These are phyloP conservation scores for Cebidichthys violaceus DNA, from an alignment of 2,113 vertebrate genomes.

Conservation along the genomic window DNA sequence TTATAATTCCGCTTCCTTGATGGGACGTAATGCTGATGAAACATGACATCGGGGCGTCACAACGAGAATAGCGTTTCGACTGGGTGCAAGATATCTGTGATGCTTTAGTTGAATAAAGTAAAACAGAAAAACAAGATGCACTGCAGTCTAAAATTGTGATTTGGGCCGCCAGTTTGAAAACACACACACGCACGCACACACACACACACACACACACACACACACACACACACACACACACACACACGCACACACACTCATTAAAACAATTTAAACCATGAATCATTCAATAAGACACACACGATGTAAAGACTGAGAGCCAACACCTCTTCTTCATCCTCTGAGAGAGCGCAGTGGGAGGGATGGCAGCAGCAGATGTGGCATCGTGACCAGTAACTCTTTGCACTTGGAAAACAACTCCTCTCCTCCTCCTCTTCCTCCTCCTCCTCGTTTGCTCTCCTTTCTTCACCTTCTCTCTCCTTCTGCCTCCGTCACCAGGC, in stretches of 20 bases:
- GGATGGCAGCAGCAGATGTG: slow-evolving; percentile 54
- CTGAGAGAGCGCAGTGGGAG: slow-evolving; percentile 30
- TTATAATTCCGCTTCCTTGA: not conserved
- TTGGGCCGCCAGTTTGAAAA: not conserved
- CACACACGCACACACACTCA: slow-evolving; percentile 1
- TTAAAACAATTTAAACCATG: slow-evolving; percentile 3
- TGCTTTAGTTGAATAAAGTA: not conserved
- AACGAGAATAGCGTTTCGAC: not conserved
- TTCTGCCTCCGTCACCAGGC: slow-evolving; percentile 74
- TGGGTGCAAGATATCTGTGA: not conserved
- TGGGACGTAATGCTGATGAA: not conserved
- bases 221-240: slow-evolving; percentile 4
- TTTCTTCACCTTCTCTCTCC: slow-evolving; percentile 54
- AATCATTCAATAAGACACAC: slow-evolving; percentile 1
- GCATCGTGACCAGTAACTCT: slow-evolving; percentile 72
- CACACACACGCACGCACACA: slow-evolving; percentile 5
- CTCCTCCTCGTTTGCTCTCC: slow-evolving; percentile 46
- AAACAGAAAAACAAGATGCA: not conserved
- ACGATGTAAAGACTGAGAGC: not conserved
- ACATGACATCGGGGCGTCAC: not conserved
- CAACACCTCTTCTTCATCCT: slow-evolving; percentile 26
- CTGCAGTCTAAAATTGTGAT: slow-evolving; percentile 1
- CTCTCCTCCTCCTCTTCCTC: slow-evolving; percentile 49
- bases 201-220: slow-evolving; percentile 15
- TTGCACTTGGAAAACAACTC: slow-evolving; percentile 65